These are phyloP conservation scores for Pangasianodon gigas DNA, from an alignment of 2,113 vertebrate species.

Conservation along the genomic window DNA sequence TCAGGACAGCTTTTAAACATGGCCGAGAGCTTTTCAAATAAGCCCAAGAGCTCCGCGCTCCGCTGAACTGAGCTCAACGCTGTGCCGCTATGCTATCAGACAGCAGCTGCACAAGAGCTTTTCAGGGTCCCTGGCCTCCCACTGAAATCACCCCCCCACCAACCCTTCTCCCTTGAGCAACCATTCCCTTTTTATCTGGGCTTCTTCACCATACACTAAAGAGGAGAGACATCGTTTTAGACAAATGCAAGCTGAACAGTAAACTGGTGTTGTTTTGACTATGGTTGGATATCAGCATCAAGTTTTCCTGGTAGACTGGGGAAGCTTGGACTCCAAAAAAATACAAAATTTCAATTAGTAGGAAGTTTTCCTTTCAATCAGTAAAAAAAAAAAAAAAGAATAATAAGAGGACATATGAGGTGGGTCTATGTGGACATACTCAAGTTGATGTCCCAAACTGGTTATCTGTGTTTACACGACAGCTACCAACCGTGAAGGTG, in stretches of 20 bases:
- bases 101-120: constrained; percentile 41
- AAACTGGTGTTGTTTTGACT: not conserved
- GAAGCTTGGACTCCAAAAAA: not conserved
- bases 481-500: not conserved
- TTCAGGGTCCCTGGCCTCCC: constrained; percentile 16
- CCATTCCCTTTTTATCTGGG: not conserved
- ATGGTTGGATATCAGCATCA: not conserved
- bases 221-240: not conserved
- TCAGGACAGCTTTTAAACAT: constrained; percentile 53
- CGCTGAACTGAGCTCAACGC: constrained; percentile 13
- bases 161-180: not conserved
- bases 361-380: not conserved
- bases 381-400: not conserved
- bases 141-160: not conserved
- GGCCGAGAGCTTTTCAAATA: constrained; percentile 49
- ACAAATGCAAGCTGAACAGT: not conserved
- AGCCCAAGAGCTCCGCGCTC: constrained; percentile 38
- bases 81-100: constrained; percentile 11
- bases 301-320: not conserved
- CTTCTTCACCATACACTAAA: not conserved
- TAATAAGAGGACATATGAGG: not conserved
- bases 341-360: too few relatives aligned
- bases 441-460: not conserved
- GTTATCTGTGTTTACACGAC: too few relatives aligned
- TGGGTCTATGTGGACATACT: not conserved